A percentile compares a stretch with the other conserved stretches of the same genome.
Conservation (phyloP, 2,113 vertebrate species). For the Nasalis larvatus region DNA sequence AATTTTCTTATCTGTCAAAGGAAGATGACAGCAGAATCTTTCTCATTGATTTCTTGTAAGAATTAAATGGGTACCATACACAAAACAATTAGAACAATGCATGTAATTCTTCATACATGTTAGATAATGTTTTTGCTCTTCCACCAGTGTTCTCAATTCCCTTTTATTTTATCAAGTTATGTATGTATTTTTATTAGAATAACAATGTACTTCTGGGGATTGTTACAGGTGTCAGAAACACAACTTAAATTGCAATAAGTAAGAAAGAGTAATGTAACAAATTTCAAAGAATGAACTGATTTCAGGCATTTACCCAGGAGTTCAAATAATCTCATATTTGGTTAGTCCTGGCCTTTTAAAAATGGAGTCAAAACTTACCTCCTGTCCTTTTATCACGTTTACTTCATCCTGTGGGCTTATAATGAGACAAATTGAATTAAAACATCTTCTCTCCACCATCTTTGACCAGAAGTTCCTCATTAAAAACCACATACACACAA, state of each 20-base stretch:
- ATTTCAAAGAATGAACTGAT: background rate
- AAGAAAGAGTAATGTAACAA: background rate
- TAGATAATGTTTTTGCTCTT: background rate
- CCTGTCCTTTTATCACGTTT: background rate
- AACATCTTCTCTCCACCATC: background rate
- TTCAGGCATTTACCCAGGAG: background rate
- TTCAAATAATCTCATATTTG: background rate
- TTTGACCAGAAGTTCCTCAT: background rate
- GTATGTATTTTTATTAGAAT: background rate
- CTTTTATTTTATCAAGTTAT: background rate
- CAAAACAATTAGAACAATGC: background rate
- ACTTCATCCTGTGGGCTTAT: background rate
- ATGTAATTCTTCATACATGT: background rate
- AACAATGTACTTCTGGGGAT: background rate
- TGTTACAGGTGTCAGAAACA: background rate
- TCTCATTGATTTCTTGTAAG: background rate
- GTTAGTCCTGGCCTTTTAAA: background rate
- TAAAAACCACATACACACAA: background rate
- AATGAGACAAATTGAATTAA: background rate
- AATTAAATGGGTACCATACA: background rate
- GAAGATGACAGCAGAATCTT: background rate
- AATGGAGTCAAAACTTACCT: background rate
- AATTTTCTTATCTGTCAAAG: background rate
- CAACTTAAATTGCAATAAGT: background rate
- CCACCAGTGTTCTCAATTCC: background rate